Evolutionary conservation across 2,797 vertebrate species (phyloP), one percentile per base, ranked within the genome.

Genomic region (Botia almorhae): DNA sequence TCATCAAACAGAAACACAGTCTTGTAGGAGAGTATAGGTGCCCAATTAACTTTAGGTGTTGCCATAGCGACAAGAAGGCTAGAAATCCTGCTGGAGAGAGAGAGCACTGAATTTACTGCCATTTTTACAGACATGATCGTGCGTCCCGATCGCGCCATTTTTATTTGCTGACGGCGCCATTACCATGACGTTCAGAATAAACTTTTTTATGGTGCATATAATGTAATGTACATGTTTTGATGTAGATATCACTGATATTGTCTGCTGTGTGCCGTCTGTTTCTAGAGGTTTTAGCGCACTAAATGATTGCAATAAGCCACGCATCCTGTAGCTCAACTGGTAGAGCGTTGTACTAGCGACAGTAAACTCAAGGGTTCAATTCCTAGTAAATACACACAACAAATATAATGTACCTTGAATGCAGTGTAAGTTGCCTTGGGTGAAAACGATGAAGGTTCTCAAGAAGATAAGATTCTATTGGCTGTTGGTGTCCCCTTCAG

Each of bases 51-150:
- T 76, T 81, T 71, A 81, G 73, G 29, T 74, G 81, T 82, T 84
- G 77, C 81, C 81, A 85, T 83, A 73, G 83, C n/a, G 55, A 85
- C 69, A 60, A 74, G 70, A 78, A 50, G 64, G 64, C 55, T 76
- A 64, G 70, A 69, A 77, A 81, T 60, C 55, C 67, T 71, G 10
- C 74, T 76, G 43, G 50, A 33, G 4, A 60, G 19, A 74, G 56
- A 55, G 80, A 36, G 74, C 51, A 11, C 12, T 68, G 65, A 75
- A 81, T 78, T 80, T 53, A 46, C 43, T 75, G 74, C 53, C 46
- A 69, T 80, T 82, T 67, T 75, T 29, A 67, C 69, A 81, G 74
- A 46, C 69, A 60, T 70, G n/a, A 51, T 83, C 63, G 39, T 73
- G 69, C 21, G 55, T 80, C 78, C 83, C 70, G 17, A 82, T 69